These are phyloP conservation scores for Megathymus violae DNA, from an alignment of 1,140 invertebrate species.

Conservation along the genomic window DNA sequence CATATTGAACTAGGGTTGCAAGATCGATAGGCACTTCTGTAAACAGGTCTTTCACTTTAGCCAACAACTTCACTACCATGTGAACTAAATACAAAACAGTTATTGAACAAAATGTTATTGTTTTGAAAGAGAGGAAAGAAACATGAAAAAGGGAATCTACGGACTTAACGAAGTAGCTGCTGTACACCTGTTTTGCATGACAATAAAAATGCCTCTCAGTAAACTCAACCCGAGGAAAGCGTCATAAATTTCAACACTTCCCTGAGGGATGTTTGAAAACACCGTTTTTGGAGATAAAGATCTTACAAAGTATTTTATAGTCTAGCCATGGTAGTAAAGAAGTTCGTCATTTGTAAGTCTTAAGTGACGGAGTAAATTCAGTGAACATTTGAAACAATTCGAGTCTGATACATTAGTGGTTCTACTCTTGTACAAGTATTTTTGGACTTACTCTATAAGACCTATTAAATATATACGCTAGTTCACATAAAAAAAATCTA, in stretches of 20 bases:
- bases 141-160: background rate
- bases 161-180: background rate
- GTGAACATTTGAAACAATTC: background rate
- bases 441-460: too few species aligned
- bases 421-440: too few species aligned
- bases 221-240: background rate
- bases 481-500: too few species aligned
- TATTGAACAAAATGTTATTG: background rate
- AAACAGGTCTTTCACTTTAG: too few species aligned
- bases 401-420: background rate
- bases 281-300: conserved; percentile 17
- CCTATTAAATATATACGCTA: too few species aligned
- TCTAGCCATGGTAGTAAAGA: conserved; percentile 9
- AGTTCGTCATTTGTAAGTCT: conserved; percentile 19
- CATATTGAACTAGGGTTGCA: too few species aligned
- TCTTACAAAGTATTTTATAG: conserved; percentile 24
- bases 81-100: background rate
- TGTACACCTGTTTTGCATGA: conserved; percentile 26
- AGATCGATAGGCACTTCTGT: too few species aligned
- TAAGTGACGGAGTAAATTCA: conserved; percentile 9
- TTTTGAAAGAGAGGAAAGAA: background rate
- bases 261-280: conserved; percentile 2
- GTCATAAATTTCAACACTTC: conserved; percentile 16
- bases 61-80: background rate
- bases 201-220: conserved; percentile 9